A percentile compares a stretch with the other conserved stretches of the same genome.
These are phyloP conservation scores for Dynastes grantii DNA, from an alignment of 2,888 invertebrate genomes.

Conservation along the genomic window DNA sequence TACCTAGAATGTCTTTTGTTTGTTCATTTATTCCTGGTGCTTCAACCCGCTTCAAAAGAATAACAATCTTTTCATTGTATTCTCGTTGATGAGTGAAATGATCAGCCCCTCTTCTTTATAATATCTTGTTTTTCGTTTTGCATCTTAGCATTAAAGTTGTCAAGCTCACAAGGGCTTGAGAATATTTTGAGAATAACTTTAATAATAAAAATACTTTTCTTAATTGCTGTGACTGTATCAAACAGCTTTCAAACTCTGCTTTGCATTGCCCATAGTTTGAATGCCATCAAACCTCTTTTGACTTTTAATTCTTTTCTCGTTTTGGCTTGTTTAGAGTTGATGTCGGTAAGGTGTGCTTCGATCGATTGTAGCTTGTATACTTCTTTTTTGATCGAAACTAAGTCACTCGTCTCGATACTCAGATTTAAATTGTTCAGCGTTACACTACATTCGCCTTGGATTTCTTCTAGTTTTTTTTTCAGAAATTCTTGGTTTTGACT, in stretches of 20 bases:
- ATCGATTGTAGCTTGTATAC: slow-evolving; percentile 72
- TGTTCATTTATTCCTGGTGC: slow-evolving; percentile 47
- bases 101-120: slow-evolving; percentile 59
- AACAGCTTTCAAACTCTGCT: slow-evolving; percentile 82
- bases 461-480: slow-evolving; percentile 71
- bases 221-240: slow-evolving; percentile 73
- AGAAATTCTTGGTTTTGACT: slow-evolving; percentile 77
- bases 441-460: slow-evolving; percentile 74
- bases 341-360: slow-evolving; percentile 71
- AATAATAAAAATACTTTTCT: slow-evolving; percentile 68
- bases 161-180: slow-evolving; percentile 66
- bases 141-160: slow-evolving; percentile 69
- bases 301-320: slow-evolving; percentile 76
- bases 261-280: slow-evolving; percentile 85
- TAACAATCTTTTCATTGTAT: slow-evolving; percentile 66
- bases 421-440: slow-evolving; percentile 74
- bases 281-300: slow-evolving; percentile 82
- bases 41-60: slow-evolving; percentile 61
- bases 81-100: slow-evolving; percentile 62
- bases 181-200: no score
- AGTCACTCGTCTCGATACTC: slow-evolving; percentile 66
- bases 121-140: slow-evolving; percentile 55
- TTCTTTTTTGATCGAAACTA: slow-evolving; percentile 67
- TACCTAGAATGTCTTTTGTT: slow-evolving; percentile 26
- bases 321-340: slow-evolving; percentile 75